Base-by-base conservation (phyloP, 2,797 vertebrate species). In the Neopelma chrysocephalum region DNA sequence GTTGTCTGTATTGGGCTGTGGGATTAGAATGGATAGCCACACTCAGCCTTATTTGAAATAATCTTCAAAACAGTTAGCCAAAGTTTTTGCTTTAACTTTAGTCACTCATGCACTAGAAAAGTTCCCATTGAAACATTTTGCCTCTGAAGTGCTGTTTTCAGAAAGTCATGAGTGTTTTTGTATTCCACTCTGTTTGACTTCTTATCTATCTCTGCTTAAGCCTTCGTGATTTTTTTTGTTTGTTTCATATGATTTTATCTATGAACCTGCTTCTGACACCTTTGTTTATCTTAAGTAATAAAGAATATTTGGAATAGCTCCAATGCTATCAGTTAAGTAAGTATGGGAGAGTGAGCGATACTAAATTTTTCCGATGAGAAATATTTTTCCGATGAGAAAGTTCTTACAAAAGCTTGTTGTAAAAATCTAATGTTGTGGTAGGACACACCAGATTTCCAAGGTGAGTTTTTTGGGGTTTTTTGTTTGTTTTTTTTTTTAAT, bases 211-310 rank as follows among this genome's bases (percentile, higher is more conserved):
- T 88, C 64, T 58, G 0, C 34, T 86, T 83, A 51, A 75, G 31
- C 38, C 64, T 80, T 82, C 43, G 31, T 12, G 0, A 5, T n/a
- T 18, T 82, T 82, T 83, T 83, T 81, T 78, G 36, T 56, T 94
- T 47, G 25, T 87, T 83, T 77, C 4, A 3, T 68, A 12, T 34
- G 45, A 57, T 87, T 83, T 91, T 90, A 56, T 96, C 62, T 79
- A 9, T 56, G 32, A 89, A 66, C 22, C 61, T 64, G 31, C 40
- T 88, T 90, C 56, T 93, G 81, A 66, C 48, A 73, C 60, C 70
- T 87, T 83, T 77, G 26, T 89, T 96, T 96, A 84, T 64, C 78
- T 84, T 68, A 72, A 89, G 58, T 42, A 85, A 42, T 73, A 92
- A 75, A 85, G 51, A 85, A 9, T 70, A 32, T 81, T 86, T 88